Percentiles rank a stretch among this genome's conserved stretches.
Conservation (phyloP, 92 coral and sea anemone genomes). For the Epizoanthus ramosus region DNA sequence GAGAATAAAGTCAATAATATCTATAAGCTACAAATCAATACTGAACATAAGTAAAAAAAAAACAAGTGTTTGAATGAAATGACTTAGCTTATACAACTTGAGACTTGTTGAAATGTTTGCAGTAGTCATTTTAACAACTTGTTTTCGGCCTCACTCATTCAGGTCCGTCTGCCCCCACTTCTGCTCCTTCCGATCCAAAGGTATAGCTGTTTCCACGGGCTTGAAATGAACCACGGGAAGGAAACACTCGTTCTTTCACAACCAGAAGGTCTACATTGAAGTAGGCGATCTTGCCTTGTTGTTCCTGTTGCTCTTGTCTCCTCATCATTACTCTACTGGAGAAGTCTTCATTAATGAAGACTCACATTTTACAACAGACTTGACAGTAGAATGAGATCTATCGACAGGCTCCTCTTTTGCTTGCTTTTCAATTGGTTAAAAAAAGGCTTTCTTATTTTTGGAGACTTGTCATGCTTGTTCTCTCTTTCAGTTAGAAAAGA, state of each 20-base stretch:
- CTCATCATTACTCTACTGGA: conserved; percentile 4
- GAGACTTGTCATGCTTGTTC: conserved; percentile 6
- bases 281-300: conserved; percentile 18
- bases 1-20: conserved; percentile 18
- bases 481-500: conserved; percentile 6
- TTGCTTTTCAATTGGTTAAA: background rate
- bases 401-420: background rate
- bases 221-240: background rate
- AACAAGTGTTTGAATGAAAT: background rate
- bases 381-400: no score
- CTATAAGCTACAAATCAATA: background rate
- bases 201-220: background rate
- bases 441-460: background rate
- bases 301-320: conserved; percentile 23
- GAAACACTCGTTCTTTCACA: conserved; percentile 3
- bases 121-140: background rate
- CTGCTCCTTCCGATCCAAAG: background rate
- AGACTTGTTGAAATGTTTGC: conserved; percentile 2
- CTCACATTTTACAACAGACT: background rate
- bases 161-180: background rate
- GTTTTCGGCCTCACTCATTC: background rate
- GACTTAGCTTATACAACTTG: conserved; percentile 11
- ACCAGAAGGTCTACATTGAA: conserved; percentile 3
- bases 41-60: background rate
- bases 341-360: no score